Conservation (phyloP, 1,140 invertebrate species). For the Aporrectodea caliginosa region DNA sequence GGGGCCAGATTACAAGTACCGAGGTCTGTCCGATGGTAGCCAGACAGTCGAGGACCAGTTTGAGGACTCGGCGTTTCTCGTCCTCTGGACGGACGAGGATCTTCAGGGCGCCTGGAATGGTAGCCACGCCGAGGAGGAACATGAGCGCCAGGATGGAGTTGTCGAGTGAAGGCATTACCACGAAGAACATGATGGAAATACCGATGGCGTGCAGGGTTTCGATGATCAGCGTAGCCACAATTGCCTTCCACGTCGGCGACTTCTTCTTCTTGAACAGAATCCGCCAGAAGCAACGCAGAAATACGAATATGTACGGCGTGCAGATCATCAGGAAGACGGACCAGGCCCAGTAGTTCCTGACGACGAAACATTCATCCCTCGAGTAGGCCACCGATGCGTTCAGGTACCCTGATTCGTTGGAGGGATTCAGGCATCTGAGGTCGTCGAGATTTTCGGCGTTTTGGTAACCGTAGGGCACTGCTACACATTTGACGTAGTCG, state of each 20-base stretch:
- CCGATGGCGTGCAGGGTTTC: conserved; percentile 49
- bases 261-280: conserved; percentile 24
- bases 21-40: conserved; percentile 42
- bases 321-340: conserved; percentile 21
- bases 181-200: conserved; percentile 46
- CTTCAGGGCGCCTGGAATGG: conserved; percentile 44
- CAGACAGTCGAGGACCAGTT: conserved; percentile 39
- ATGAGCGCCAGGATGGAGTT: conserved; percentile 32
- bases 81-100: conserved; percentile 37
- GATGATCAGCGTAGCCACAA: conserved; percentile 23
- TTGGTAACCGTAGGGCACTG: background rate
- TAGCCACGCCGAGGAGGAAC: conserved; percentile 39
- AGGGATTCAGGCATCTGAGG: background rate
- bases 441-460: background rate
- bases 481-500: background rate
- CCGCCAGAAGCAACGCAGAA: conserved; percentile 19
- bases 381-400: background rate
- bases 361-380: conserved; percentile 10
- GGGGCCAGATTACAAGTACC: conserved; percentile 42
- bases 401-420: background rate
- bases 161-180: conserved; percentile 41
- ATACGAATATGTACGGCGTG: conserved; percentile 24
- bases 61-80: conserved; percentile 31
- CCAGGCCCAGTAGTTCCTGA: conserved; percentile 22
- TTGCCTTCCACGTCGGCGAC: background rate